These are phyloP conservation scores for Salvelinus sp. DNA, from an alignment of 2,113 vertebrate genomes.

Conservation along the genomic window DNA sequence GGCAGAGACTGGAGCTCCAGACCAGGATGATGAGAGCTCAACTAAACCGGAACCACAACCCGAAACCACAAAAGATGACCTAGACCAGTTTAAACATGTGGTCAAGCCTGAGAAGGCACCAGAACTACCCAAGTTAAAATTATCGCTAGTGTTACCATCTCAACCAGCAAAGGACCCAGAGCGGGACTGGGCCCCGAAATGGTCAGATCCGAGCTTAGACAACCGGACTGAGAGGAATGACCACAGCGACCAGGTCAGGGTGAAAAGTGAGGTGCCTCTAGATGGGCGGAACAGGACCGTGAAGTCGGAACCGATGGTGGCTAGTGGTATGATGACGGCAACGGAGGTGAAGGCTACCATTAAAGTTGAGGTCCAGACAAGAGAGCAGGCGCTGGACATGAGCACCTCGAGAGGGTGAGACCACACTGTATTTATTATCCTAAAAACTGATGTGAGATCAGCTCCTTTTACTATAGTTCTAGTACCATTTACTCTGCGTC, in stretches of 20 bases:
- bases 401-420: constrained; percentile 88
- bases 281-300: constrained; percentile 41
- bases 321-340: not conserved
- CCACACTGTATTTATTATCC: too few species aligned
- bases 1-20: constrained; percentile 12
- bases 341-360: constrained; percentile 79
- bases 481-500: too few species aligned
- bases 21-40: constrained; percentile 12
- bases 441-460: not conserved
- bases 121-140: constrained; percentile 21
- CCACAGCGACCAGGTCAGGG: constrained; percentile 34
- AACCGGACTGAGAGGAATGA: constrained; percentile 57
- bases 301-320: constrained; percentile 34
- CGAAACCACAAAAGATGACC: constrained; percentile 30
- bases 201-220: constrained; percentile 46
- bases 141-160: constrained; percentile 42
- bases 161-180: constrained; percentile 41
- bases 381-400: constrained; percentile 91
- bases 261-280: constrained; percentile 25
- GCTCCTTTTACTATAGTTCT: not conserved
- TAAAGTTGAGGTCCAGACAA: constrained; percentile 82
- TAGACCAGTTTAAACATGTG: constrained; percentile 16
- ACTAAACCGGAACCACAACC: constrained; percentile 24
- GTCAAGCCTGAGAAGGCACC: constrained; percentile 29
- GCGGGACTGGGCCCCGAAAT: constrained; percentile 30